These are phyloP conservation scores for Phenganax marumi DNA, from an alignment of 92 coral and sea anemone species.

Conservation along the genomic window DNA sequence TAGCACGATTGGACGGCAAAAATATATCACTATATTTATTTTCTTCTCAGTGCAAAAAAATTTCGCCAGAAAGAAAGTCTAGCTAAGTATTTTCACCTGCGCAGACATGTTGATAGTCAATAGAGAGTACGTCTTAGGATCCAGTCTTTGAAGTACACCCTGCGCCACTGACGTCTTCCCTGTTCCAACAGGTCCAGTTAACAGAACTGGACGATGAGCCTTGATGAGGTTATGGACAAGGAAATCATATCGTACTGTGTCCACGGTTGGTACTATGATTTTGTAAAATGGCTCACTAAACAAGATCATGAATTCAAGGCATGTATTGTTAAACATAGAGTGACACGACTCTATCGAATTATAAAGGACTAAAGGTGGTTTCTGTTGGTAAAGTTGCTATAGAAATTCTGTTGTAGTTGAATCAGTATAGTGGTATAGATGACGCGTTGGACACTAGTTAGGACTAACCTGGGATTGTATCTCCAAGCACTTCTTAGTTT, in stretches of 20 bases:
- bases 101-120: slow-evolving; percentile 94
- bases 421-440: neutral
- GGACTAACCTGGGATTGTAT: slow-evolving; percentile 86
- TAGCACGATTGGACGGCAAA: too few relatives aligned
- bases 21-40: too few relatives aligned
- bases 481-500: slow-evolving; percentile 98
- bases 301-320: neutral
- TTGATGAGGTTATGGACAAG: slow-evolving; percentile 93
- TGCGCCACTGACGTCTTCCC: slow-evolving; percentile 99
- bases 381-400: too few relatives aligned
- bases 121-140: slow-evolving; percentile 87
- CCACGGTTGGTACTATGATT: slow-evolving; percentile 99
- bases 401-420: too few relatives aligned
- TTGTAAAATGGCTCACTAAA: slow-evolving; percentile 91
- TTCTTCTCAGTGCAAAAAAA: too few relatives aligned
- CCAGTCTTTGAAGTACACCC: slow-evolving; percentile 91
- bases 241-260: slow-evolving; percentile 98
- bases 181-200: slow-evolving; percentile 98
- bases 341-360: too few relatives aligned
- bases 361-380: too few relatives aligned
- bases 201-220: slow-evolving; percentile 93
- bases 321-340: too few relatives aligned
- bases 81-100: slow-evolving; percentile 49
- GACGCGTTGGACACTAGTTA: too few relatives aligned
- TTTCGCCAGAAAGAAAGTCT: too few relatives aligned